Evolutionary conservation across 2,797 vertebrate genomes (phyloP).

Genomic region (Sibirionetta formosa): DNA sequence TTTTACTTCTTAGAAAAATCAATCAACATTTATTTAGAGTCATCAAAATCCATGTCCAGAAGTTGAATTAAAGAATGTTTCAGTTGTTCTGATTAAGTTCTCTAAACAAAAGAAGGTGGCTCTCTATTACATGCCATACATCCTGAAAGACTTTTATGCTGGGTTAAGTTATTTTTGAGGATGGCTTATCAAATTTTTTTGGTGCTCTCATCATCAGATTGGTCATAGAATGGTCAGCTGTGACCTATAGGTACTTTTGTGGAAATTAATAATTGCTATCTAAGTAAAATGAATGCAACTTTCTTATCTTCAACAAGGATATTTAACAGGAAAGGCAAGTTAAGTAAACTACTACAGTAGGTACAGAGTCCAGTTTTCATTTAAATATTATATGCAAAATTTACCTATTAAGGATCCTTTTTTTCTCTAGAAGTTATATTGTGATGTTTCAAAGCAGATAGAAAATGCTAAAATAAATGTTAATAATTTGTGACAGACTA

Average conservation of each 20-base stretch:
- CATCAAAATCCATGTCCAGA: background rate
- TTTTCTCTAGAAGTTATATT: background rate
- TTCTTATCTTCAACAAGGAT: background rate
- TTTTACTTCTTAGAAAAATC: background rate
- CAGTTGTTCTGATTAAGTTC: background rate
- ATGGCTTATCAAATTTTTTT: background rate
- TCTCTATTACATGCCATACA: fast-evolving
- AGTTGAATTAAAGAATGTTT: background rate
- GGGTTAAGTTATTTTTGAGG: background rate
- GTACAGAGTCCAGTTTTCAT: background rate
- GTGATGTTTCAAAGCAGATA: background rate
- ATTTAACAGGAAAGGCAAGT: background rate
- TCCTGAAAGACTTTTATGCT: background rate
- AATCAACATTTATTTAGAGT: background rate
- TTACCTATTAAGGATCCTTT: background rate
- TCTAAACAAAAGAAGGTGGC: background rate
- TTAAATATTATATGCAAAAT: background rate
- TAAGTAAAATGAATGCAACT: background rate
- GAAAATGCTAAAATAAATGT: background rate
- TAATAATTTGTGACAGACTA: background rate
- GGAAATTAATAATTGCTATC: background rate
- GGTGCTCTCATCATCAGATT: background rate
- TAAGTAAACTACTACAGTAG: fast-evolving
- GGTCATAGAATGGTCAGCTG: background rate
- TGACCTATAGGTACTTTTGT: background rate